A percentile compares a stretch with the other conserved stretches of the same genome.
Conservation (phyloP, 1,140 invertebrate genomes). For the Plutomurus gul region DNA sequence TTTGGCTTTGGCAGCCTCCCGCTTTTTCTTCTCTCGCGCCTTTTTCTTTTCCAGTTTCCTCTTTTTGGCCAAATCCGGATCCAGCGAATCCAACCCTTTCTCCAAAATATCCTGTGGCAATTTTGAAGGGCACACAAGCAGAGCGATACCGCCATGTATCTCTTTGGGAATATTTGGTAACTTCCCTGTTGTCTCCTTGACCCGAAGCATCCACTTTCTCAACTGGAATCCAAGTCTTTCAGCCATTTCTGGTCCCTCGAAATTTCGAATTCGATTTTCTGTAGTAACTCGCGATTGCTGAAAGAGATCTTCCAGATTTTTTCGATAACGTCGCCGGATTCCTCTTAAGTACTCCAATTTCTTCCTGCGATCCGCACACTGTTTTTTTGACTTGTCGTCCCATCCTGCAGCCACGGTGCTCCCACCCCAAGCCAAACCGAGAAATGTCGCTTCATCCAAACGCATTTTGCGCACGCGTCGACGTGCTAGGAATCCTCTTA, state of each 20-base stretch:
- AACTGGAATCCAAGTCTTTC: conserved; percentile 71
- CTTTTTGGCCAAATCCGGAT: conserved; percentile 58
- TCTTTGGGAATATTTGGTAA: conserved; percentile 89
- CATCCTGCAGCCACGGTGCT: neutral
- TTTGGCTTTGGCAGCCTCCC: conserved; percentile 64
- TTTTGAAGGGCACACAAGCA: conserved; percentile 71
- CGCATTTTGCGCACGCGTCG: conserved; percentile 30
- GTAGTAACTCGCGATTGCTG: conserved; percentile 68
- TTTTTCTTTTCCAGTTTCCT: conserved; percentile 57
- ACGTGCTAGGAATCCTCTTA: conserved; percentile 45
- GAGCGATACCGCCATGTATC: conserved; percentile 81
- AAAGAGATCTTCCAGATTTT: conserved; percentile 66
- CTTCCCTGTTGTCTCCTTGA: conserved; percentile 77
- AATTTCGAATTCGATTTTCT: conserved; percentile 58
- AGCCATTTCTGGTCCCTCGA: conserved; percentile 72
- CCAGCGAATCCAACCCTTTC: conserved; percentile 8
- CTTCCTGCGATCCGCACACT: conserved; percentile 34
- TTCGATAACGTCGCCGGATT: conserved; percentile 66
- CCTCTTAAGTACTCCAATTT: conserved; percentile 62
- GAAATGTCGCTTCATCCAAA: conserved; percentile 40
- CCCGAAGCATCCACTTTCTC: conserved; percentile 79
- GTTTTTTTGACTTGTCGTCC: neutral
- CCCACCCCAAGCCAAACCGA: neutral
- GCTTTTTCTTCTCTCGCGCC: conserved; percentile 61
- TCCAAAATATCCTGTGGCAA: conserved; percentile 35